A percentile compares a stretch with the other conserved stretches of the same genome.
Conservation (phyloP, 2,888 invertebrate species). For the Ganaspis brasiliensis region DNA sequence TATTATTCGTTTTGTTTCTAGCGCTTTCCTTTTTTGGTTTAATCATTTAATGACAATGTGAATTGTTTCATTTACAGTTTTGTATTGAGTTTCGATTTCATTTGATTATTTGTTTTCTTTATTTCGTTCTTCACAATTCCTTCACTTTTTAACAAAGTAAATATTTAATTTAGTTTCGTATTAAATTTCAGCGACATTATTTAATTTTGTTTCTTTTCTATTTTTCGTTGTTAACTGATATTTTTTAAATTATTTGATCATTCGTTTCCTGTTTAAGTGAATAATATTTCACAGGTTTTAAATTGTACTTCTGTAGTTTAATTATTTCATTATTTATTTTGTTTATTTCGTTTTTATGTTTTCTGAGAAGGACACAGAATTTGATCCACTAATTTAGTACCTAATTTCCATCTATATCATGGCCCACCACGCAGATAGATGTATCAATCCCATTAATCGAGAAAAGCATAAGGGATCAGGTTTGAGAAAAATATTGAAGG, state of each 20-base stretch:
- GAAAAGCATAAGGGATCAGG: constrained; percentile 12
- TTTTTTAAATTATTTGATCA: too few species aligned
- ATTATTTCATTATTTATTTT: constrained; percentile 5
- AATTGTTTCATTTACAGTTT: too few species aligned
- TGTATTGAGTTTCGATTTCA: neutral
- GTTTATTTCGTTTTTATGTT: neutral
- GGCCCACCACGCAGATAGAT: neutral
- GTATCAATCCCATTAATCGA: constrained; percentile 3
- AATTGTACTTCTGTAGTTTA: neutral
- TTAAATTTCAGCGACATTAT: too few species aligned
- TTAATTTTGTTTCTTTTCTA: too few species aligned
- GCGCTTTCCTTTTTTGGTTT: too few species aligned
- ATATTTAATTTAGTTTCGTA: too few species aligned
- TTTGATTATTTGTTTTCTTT: constrained; percentile 11
- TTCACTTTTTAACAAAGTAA: too few species aligned
- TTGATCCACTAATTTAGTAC: neutral
- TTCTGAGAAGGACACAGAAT: neutral
- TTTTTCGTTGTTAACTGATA: too few species aligned
- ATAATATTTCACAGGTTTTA: constrained; percentile 7
- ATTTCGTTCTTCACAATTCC: neutral
- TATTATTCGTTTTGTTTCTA: too few species aligned
- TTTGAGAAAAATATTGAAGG: neutral
- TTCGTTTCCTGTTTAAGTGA: neutral
- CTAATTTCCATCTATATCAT: neutral
- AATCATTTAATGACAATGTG: too few species aligned